phyloP scores from a whole-genome alignment of 2,797 vertebrate genomes.

The Halcyon leucocephala region DNA sequence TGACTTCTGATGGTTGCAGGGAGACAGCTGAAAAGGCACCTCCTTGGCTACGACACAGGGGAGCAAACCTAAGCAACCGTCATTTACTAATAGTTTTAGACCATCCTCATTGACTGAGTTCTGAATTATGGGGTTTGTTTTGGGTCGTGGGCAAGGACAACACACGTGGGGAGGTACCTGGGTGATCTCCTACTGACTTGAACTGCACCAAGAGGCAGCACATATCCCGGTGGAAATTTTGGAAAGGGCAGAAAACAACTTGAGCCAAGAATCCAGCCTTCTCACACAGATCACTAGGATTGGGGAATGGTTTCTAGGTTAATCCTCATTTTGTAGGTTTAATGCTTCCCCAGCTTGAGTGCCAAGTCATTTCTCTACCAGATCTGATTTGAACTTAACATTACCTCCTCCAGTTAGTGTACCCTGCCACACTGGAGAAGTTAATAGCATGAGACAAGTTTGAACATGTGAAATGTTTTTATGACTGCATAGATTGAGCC shows the following conservation, averaged over 20 bases:
- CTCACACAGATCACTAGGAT: not conserved
- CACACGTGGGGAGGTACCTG: fast-evolving
- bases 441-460: not conserved
- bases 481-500: constrained; percentile 15
- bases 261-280: not conserved
- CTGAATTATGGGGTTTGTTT: not conserved
- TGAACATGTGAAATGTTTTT: constrained; percentile 28
- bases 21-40: not conserved
- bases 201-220: not conserved
- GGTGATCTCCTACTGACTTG: not conserved
- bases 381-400: constrained; percentile 5
- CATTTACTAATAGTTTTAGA: constrained; percentile 8
- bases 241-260: not conserved
- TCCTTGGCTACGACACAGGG: fast-evolving
- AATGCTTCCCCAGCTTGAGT: not conserved
- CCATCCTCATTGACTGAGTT: not conserved
- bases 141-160: not conserved
- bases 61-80: not conserved
- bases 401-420: not conserved
- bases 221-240: fast-evolving
- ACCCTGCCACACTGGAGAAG: not conserved
- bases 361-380: not conserved
- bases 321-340: not conserved
- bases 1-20: not conserved
- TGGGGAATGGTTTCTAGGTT: not conserved